phyloP scores from a whole-genome alignment of 2,113 vertebrate species.

The Chaetodon trifascialis region DNA sequence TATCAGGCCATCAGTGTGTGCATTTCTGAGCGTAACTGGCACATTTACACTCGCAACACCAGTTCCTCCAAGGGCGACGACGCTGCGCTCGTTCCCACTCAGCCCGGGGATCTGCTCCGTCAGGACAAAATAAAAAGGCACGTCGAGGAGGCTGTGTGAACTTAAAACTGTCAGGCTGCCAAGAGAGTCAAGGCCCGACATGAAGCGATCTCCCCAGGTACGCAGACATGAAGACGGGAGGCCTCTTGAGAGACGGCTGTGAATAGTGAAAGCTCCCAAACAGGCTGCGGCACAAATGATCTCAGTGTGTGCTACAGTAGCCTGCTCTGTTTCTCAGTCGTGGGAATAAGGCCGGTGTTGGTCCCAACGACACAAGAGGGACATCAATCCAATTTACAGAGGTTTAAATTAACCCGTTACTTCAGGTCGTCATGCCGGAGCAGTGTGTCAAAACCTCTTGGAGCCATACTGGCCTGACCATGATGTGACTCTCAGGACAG shows the following conservation, averaged over 20 bases:
- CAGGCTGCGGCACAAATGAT: conserved; percentile 31
- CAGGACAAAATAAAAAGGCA: conserved; percentile 38
- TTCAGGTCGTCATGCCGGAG: background rate
- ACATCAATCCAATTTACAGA: background rate
- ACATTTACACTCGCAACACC: conserved; percentile 17
- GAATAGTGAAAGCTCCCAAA: conserved; percentile 35
- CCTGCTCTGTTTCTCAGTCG: conserved; percentile 34
- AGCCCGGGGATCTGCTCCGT: conserved; percentile 18
- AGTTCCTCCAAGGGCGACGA: conserved; percentile 20
- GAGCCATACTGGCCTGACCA: background rate
- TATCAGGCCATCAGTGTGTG: conserved; percentile 17
- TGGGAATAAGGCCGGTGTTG: conserved; percentile 36
- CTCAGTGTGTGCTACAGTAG: conserved; percentile 13
- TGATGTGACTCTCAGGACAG: background rate
- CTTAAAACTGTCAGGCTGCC: conserved; percentile 19
- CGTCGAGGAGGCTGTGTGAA: conserved; percentile 29
- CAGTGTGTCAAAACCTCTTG: background rate
- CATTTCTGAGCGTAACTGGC: conserved; percentile 8
- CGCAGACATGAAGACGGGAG: conserved; percentile 22
- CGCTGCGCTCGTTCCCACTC: conserved; percentile 6
- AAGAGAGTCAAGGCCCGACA: conserved; percentile 57
- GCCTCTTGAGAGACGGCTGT: background rate
- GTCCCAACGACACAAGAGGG: conserved; percentile 18
- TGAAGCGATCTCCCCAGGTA: conserved; percentile 50
- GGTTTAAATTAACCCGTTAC: background rate